Evolutionary conservation across 2,888 invertebrate species (phyloP).

Genomic region (Salticus scenicus): DNA sequence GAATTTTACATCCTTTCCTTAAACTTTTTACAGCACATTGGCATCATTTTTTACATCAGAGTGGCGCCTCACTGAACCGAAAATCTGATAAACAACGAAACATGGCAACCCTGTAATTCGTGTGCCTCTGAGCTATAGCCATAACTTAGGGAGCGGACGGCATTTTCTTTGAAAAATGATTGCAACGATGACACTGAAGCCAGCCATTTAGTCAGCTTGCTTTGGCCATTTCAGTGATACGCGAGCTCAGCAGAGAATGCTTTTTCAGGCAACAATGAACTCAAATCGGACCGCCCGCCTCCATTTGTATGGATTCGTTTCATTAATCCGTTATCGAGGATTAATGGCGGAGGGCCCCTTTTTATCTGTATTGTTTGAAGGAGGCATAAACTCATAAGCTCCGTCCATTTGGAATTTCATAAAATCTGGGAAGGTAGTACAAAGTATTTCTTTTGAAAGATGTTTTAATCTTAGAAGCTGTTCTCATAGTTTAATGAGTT

Average conservation of each 20-base stretch:
- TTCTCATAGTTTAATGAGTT: neutral
- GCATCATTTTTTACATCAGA: neutral
- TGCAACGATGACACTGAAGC: slow-evolving; percentile 64
- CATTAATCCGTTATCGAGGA: slow-evolving; percentile 51
- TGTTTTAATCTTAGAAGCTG: neutral
- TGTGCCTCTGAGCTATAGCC: slow-evolving; percentile 40
- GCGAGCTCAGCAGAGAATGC: slow-evolving; percentile 46
- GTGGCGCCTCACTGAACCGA: neutral
- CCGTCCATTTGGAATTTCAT: neutral
- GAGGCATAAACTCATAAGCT: slow-evolving; percentile 5
- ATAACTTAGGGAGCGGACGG: slow-evolving; percentile 61
- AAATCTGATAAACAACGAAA: slow-evolving; percentile 14
- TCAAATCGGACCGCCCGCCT: slow-evolving; percentile 28
- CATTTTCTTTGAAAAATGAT: slow-evolving; percentile 66
- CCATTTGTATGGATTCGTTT: slow-evolving; percentile 32
- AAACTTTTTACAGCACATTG: neutral
- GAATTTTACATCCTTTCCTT: neutral
- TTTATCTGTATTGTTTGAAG: slow-evolving; percentile 2
- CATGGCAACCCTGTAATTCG: slow-evolving; percentile 1
- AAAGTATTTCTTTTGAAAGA: neutral
- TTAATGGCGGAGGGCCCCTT: slow-evolving; percentile 13
- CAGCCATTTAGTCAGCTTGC: slow-evolving; percentile 54
- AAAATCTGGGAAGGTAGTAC: slow-evolving; percentile 3
- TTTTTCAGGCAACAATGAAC: slow-evolving; percentile 53
- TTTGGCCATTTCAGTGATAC: slow-evolving; percentile 63